Evolutionary conservation across 2,888 invertebrate genomes (phyloP).

Genomic region (Apoda limacodes): DNA sequence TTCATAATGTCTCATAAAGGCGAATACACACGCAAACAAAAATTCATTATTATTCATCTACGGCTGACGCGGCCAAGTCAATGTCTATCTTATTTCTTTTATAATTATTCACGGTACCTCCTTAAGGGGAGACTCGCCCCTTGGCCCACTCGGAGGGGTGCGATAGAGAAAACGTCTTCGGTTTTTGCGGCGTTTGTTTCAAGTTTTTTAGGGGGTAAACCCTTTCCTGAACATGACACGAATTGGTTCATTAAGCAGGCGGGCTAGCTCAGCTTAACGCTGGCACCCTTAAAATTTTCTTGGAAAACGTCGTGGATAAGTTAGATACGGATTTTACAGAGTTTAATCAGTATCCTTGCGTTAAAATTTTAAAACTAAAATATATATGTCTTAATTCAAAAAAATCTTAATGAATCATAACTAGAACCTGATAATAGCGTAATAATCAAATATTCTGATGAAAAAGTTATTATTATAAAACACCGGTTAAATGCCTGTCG

Average conservation of each 20-base stretch:
- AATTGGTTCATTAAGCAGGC: constrained; percentile 70
- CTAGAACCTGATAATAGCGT: too few relatives aligned
- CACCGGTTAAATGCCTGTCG: too few relatives aligned
- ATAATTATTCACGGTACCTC: constrained; percentile 64
- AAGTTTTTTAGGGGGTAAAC: constrained; percentile 69
- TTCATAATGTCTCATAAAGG: constrained; percentile 41
- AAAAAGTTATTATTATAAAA: too few relatives aligned
- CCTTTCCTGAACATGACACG: constrained; percentile 70
- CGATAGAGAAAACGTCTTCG: constrained; percentile 62
- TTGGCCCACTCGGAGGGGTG: constrained; percentile 29
- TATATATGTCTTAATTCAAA: too few relatives aligned
- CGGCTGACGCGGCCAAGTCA: constrained; percentile 61
- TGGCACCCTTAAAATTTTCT: constrained; percentile 41
- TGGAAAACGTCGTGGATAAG: too few relatives aligned
- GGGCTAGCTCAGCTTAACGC: constrained; percentile 60
- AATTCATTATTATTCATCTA: constrained; percentile 67
- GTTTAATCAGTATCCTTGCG: too few relatives aligned
- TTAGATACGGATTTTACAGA: too few relatives aligned
- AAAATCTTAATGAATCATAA: too few relatives aligned
- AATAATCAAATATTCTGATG: too few relatives aligned
- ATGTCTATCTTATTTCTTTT: constrained; percentile 71
- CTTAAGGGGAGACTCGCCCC: constrained; percentile 29
- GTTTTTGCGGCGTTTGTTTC: constrained; percentile 70
- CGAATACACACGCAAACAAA: constrained; percentile 58
- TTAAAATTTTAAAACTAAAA: too few relatives aligned